These are phyloP conservation scores for Stegostoma tigrinum DNA, from an alignment of 2,113 vertebrate species.

Conservation along the genomic window DNA sequence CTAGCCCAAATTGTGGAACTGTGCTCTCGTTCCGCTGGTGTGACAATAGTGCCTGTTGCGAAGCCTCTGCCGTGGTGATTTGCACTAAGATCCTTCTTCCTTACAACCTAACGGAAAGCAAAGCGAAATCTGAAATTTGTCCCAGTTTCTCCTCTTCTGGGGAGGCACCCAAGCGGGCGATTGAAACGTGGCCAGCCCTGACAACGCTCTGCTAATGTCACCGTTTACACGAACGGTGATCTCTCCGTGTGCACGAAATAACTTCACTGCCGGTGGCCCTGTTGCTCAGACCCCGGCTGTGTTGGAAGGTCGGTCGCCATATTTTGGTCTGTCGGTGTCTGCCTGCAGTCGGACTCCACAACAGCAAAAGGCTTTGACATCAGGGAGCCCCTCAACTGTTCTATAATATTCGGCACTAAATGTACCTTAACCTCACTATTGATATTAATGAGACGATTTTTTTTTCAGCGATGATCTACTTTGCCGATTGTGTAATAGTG, in stretches of 20 bases:
- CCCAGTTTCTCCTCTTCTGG: background rate
- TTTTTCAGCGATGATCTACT: background rate
- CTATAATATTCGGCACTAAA: background rate
- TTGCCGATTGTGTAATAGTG: background rate
- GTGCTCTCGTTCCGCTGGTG: too few species aligned
- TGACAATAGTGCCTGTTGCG: background rate
- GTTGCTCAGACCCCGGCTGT: background rate
- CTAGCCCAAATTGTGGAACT: background rate
- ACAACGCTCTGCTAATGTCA: background rate
- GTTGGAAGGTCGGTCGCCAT: constrained; percentile 1
- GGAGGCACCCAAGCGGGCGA: background rate
- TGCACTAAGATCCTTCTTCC: background rate
- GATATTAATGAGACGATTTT: background rate
- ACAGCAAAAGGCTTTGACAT: background rate
- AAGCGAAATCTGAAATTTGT: background rate
- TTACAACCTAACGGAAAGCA: background rate
- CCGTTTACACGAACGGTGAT: background rate
- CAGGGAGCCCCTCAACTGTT: background rate
- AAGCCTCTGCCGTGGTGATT: background rate
- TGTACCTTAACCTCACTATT: background rate
- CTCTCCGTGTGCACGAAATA: background rate
- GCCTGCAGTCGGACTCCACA: background rate
- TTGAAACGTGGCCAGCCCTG: background rate
- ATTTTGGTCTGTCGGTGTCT: constrained; percentile 3
- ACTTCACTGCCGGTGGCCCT: background rate